phyloP scores from a whole-genome alignment of 2,888 invertebrate species.

The Xanthia togata region DNA sequence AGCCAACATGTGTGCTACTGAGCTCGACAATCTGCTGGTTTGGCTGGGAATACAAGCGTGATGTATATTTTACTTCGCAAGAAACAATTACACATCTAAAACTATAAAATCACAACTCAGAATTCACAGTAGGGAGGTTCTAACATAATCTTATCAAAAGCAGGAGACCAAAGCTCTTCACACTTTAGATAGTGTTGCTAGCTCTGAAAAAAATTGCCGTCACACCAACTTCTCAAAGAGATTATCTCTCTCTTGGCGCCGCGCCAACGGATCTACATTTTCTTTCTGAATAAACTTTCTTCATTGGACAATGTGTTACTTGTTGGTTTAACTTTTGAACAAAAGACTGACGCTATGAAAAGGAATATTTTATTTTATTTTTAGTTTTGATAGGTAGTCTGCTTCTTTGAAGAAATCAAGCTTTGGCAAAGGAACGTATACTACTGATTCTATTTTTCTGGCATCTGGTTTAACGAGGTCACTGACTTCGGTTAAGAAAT shows the following conservation, averaged over 20 bases:
- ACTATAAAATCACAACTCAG: not conserved
- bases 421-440: not conserved
- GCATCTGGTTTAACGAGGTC: too few relatives aligned
- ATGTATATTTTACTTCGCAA: too few relatives aligned
- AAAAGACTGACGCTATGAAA: constrained; percentile 34
- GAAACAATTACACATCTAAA: too few relatives aligned
- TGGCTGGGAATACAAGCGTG: too few relatives aligned
- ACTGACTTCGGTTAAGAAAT: not conserved
- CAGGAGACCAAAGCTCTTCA: constrained; percentile 27
- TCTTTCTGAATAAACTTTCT: constrained; percentile 59
- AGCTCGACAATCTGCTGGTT: too few relatives aligned
- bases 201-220: constrained; percentile 40
- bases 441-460: not conserved
- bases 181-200: constrained; percentile 37
- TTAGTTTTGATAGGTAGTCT: constrained; percentile 1
- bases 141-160: constrained; percentile 1
- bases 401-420: not conserved
- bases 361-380: constrained; percentile 28
- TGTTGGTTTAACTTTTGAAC: constrained; percentile 42
- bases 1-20: too few relatives aligned
- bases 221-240: constrained; percentile 49
- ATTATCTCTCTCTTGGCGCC: constrained; percentile 55
- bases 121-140: constrained; percentile 1
- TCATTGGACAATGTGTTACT: constrained; percentile 51
- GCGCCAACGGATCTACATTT: constrained; percentile 56